phyloP scores from a whole-genome alignment of 2,888 invertebrate species.

The Brenthis hecate region DNA sequence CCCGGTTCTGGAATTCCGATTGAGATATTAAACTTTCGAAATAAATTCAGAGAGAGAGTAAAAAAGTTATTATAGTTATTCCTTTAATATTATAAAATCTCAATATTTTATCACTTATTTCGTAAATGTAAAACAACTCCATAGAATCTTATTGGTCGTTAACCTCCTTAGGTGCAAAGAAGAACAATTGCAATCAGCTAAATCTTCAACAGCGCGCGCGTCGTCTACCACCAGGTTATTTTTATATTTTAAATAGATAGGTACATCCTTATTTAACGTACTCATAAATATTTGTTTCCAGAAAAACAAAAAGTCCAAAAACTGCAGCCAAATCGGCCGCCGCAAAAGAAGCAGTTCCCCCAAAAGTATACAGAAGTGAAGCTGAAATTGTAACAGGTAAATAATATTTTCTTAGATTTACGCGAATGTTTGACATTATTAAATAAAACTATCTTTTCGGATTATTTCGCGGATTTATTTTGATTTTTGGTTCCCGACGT shows the following conservation, averaged over 20 bases:
- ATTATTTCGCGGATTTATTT: too few species aligned
- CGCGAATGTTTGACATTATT: too few species aligned
- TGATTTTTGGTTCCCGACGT: too few species aligned
- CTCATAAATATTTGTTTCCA: slow-evolving; percentile 41
- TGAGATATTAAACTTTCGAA: slow-evolving; percentile 59
- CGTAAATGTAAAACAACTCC: background rate
- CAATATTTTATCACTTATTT: slow-evolving; percentile 5
- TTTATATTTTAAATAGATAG: background rate
- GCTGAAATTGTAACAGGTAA: slow-evolving; percentile 68
- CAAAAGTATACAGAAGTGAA: slow-evolving; percentile 58
- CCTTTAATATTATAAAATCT: background rate
- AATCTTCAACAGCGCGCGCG: slow-evolving; percentile 42
- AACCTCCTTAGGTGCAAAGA: slow-evolving; percentile 51
- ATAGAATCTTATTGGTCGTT: background rate
- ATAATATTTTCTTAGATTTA: too few species aligned
- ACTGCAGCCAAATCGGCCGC: slow-evolving; percentile 41
- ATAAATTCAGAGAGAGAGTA: slow-evolving; percentile 55
- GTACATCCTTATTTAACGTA: background rate
- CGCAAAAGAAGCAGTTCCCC: slow-evolving; percentile 44
- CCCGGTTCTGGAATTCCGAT: slow-evolving; percentile 62
- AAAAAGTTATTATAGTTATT: slow-evolving; percentile 50
- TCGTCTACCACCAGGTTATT: slow-evolving; percentile 49
- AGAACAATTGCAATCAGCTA: slow-evolving; percentile 53
- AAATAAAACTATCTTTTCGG: too few species aligned
- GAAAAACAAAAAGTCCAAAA: slow-evolving; percentile 60